Conservation (phyloP, 2,113 vertebrate species). For the Eolophus roseicapilla region DNA sequence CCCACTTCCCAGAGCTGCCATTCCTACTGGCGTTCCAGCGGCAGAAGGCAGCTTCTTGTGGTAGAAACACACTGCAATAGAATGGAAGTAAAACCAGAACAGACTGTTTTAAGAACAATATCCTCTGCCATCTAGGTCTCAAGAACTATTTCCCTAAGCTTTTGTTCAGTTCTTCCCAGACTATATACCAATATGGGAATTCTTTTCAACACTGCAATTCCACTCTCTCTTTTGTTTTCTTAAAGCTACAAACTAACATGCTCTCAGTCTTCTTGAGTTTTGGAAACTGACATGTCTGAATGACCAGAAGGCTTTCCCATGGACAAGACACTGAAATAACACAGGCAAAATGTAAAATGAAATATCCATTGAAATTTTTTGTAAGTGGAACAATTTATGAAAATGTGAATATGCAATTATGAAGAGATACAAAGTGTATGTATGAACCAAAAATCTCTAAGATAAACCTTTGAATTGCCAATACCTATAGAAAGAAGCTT, state of each 20-base stretch:
- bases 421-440: background rate
- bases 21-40: background rate
- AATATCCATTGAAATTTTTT: background rate
- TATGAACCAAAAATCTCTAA: background rate
- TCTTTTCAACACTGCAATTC: background rate
- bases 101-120: background rate
- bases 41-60: rapidly evolving
- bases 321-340: background rate
- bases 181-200: background rate
- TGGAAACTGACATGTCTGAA: background rate
- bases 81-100: background rate
- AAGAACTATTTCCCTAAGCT: background rate
- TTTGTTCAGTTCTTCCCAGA: background rate
- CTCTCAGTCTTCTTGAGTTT: background rate
- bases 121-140: background rate
- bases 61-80: background rate
- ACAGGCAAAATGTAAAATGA: background rate
- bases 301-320: background rate
- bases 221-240: background rate
- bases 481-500: background rate
- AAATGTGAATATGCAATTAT: background rate
- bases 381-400: background rate
- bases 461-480: background rate
- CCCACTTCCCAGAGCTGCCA: background rate
- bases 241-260: background rate